Evolutionary conservation across 2,888 invertebrate genomes (phyloP).

Genomic region (Eledone cirrhosa): DNA sequence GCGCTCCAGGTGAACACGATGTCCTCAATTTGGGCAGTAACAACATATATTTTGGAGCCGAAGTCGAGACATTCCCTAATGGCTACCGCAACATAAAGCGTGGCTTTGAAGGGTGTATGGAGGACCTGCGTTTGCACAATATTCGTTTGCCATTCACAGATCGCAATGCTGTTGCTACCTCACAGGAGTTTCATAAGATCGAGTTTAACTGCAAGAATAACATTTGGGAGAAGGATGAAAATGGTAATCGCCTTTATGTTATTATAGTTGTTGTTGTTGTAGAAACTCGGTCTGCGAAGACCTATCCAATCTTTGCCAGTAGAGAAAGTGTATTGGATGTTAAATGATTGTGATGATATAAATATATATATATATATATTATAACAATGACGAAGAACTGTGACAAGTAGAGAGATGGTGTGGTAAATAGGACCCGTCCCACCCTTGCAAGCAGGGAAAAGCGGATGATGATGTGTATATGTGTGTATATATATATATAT

Average conservation of each 20-base stretch:
- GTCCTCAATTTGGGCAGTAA: slow-evolving; percentile 86
- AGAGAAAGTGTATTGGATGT: too few relatives aligned
- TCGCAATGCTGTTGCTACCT: slow-evolving; percentile 68
- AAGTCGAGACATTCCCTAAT: slow-evolving; percentile 70
- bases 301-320: too few relatives aligned
- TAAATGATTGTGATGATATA: too few relatives aligned
- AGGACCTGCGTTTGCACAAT: slow-evolving; percentile 82
- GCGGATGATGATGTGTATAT: too few relatives aligned
- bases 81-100: slow-evolving; percentile 72
- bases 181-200: slow-evolving; percentile 65
- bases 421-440: too few relatives aligned
- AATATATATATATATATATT: too few relatives aligned
- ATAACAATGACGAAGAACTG: too few relatives aligned
- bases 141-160: slow-evolving; percentile 74
- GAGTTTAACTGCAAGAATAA: slow-evolving; percentile 66
- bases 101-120: slow-evolving; percentile 92
- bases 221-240: slow-evolving; percentile 18
- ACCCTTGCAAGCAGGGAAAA: too few relatives aligned
- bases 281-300: not conserved
- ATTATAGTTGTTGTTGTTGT: not conserved
- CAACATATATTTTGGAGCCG: slow-evolving; percentile 85
- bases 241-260: not conserved
- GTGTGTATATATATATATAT: too few relatives aligned
- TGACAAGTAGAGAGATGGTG: too few relatives aligned
- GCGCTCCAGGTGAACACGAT: slow-evolving; percentile 82